Evolutionary conservation across 2,888 invertebrate genomes (phyloP).

Genomic region (Phorcus lineatus): DNA sequence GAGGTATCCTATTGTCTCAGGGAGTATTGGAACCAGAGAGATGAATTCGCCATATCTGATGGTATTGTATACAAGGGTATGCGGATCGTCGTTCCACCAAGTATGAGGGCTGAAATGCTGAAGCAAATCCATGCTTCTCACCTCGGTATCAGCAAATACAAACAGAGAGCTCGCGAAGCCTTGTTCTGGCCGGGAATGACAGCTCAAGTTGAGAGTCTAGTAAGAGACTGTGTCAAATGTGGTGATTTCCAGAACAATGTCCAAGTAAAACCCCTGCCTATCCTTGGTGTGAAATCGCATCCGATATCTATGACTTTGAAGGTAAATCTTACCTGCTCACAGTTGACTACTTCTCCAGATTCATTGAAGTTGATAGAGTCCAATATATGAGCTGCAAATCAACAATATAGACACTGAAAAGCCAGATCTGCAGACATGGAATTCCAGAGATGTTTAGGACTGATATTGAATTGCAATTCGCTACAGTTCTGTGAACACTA

Average conservation of each 20-base stretch:
- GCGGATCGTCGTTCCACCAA: neutral
- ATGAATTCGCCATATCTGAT: neutral
- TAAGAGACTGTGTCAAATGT: neutral
- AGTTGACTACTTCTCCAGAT: constrained; percentile 42
- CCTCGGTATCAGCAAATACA: neutral
- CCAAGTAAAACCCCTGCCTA: neutral
- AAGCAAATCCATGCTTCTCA: neutral
- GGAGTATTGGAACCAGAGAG: neutral
- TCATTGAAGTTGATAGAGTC: constrained; percentile 35
- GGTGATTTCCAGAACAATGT: neutral
- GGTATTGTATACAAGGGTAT: neutral
- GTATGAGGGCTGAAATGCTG: neutral
- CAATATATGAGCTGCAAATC: constrained; percentile 25
- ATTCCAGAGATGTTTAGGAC: constrained; percentile 30
- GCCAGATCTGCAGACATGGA: constrained; percentile 35
- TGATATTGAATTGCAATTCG: constrained; percentile 37
- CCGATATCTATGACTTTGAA: constrained; percentile 32
- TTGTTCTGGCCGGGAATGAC: constrained; percentile 9
- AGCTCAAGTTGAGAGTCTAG: neutral
- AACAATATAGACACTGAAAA: constrained; percentile 36
- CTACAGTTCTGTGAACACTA: constrained; percentile 28
- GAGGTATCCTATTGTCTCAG: too few relatives aligned
- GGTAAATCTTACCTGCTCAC: constrained; percentile 34
- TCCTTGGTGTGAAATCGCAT: neutral
- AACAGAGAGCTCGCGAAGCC: neutral